phyloP scores from a whole-genome alignment of 2,888 invertebrate genomes.

The Microdon myrmicae region DNA sequence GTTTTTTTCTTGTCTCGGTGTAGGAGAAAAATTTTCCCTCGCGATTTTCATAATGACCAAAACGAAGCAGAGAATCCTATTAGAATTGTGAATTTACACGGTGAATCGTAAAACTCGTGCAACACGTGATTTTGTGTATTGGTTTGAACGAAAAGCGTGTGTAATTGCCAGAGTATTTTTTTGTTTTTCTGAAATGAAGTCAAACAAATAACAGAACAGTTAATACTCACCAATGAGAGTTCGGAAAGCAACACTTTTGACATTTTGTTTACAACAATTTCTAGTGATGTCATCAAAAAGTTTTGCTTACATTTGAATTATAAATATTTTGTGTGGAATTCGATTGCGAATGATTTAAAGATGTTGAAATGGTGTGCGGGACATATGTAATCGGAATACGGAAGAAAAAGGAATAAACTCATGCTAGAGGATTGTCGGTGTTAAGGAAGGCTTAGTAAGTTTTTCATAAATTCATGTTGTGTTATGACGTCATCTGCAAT shows the following conservation, averaged over 20 bases:
- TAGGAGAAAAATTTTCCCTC: constrained; percentile 45
- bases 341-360: constrained; percentile 17
- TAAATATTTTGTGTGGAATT: constrained; percentile 33
- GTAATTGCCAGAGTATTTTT: no score
- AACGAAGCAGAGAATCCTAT: constrained; percentile 29
- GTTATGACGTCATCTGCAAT: constrained; percentile 49
- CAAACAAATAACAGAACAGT: constrained; percentile 17
- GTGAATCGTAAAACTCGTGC: constrained; percentile 35
- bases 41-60: no score
- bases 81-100: constrained; percentile 19
- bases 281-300: constrained; percentile 68
- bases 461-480: constrained; percentile 35
- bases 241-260: no score
- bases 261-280: constrained; percentile 67
- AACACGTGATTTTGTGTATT: constrained; percentile 45
- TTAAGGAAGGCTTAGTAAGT: constrained; percentile 47
- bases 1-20: constrained; percentile 32
- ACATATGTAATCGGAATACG: background rate
- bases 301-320: constrained; percentile 42
- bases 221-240: no score
- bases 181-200: no score
- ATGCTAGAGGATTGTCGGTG: constrained; percentile 1
- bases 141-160: constrained; percentile 37
- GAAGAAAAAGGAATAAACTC: background rate
- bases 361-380: constrained; percentile 25